Evolutionary conservation across 2,888 invertebrate species (phyloP).

Genomic region (Pristionchus maxplancki): DNA sequence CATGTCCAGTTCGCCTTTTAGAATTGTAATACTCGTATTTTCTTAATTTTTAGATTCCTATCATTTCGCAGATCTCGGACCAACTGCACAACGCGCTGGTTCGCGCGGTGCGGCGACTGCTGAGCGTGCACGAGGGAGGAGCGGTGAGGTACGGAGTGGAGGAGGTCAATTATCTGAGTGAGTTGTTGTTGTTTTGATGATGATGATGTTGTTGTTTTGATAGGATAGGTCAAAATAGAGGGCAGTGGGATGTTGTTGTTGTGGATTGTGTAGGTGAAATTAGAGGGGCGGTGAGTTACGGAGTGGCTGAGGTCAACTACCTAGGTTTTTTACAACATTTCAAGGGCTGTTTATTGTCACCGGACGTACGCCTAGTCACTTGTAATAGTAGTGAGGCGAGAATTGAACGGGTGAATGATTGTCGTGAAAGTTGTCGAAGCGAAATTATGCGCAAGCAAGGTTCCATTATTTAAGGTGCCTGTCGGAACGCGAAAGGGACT

Average conservation of each 20-base stretch:
- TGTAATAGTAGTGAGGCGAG: not conserved
- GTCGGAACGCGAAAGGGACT: too few species aligned
- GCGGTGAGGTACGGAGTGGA: slow-evolving; percentile 47
- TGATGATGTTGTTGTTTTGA: not conserved
- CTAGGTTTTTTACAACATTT: not conserved
- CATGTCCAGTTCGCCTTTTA: too few species aligned
- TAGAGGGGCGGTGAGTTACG: too few species aligned
- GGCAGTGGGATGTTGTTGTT: not conserved
- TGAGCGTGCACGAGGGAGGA: not conserved
- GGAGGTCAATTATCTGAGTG: slow-evolving; percentile 47
- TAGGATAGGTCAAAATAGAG: too few species aligned
- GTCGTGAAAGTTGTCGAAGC: too few species aligned
- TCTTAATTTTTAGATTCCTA: not conserved
- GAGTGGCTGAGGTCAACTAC: too few species aligned
- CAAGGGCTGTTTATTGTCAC: not conserved
- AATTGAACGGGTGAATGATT: not conserved
- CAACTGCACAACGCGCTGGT: slow-evolving; percentile 27
- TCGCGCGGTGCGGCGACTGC: not conserved
- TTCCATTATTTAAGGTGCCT: too few species aligned
- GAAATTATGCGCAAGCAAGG: too few species aligned
- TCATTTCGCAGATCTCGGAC: slow-evolving; percentile 21
- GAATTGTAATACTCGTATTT: not conserved
- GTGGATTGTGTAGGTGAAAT: too few species aligned
- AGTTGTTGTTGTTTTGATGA: not conserved
- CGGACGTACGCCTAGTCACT: not conserved